phyloP scores from a whole-genome alignment of 92 coral and sea anemone genomes.

The Parazoanthus atlanticus region DNA sequence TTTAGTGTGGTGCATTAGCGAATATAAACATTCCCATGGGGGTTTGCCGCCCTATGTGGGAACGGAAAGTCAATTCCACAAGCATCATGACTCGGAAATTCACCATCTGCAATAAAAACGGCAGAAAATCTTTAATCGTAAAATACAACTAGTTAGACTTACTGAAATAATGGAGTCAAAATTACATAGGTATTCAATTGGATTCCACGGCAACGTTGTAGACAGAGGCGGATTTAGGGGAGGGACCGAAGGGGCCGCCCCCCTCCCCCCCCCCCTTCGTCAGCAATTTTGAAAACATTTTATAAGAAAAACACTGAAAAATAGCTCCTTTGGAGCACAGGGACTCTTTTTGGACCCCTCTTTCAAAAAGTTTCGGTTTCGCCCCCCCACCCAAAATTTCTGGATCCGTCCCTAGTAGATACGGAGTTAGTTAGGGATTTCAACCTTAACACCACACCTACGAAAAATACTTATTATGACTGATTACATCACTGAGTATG shows the following conservation, averaged over 20 bases:
- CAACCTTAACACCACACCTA: too few relatives aligned
- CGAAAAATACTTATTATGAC: too few relatives aligned
- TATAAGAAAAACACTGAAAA: too few relatives aligned
- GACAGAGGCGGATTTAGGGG: neutral
- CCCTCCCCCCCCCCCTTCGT: too few relatives aligned
- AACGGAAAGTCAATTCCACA: slow-evolving; percentile 9
- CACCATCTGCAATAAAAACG: slow-evolving; percentile 3
- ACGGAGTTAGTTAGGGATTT: too few relatives aligned
- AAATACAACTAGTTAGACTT: neutral
- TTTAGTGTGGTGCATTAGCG: neutral
- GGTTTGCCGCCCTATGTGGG: neutral
- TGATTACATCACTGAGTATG: neutral
- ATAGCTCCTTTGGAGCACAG: too few relatives aligned
- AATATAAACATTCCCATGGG: slow-evolving; percentile 12
- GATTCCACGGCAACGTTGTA: neutral
- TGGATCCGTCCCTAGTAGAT: too few relatives aligned
- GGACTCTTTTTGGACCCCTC: too few relatives aligned
- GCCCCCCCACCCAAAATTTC: too few relatives aligned
- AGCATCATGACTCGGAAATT: slow-evolving; percentile 2
- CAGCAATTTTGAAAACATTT: too few relatives aligned
- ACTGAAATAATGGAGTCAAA: neutral
- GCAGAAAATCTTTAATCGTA: neutral
- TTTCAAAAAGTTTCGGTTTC: too few relatives aligned
- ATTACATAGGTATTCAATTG: neutral
- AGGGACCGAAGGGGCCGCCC: too few relatives aligned